Base-by-base conservation (phyloP, 2,888 invertebrate species). In the Allolobophora icterica region DNA sequence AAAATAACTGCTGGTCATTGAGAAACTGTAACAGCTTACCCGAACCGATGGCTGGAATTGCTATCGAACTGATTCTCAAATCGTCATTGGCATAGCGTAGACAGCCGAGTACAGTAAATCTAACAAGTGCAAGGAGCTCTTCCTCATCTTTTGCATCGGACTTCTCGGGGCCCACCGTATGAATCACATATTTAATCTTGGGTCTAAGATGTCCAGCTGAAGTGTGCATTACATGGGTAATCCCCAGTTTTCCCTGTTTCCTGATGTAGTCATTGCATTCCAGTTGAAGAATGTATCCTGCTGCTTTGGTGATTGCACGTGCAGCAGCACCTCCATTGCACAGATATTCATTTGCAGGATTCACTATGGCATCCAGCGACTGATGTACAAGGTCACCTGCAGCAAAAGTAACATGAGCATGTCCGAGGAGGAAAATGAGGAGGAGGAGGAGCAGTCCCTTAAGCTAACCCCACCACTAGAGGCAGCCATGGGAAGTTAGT, bases 321-420 rank as follows among this genome's bases (percentile, higher is more conserved):
- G 35, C 35, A 35, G 35, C 21, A 35, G 33, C 35, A 35, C 87
- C 38, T 21, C 35, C 35, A 38, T 87, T 4, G 19, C 24, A 6
- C n/a, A 87, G 87, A 38, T 87, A 6, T 6, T 38, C 34, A 38
- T 87, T 87, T 34, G 87, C 35, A 35, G 87, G 87, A 5, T 35
- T 87, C 87, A 87, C 87, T 35, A 87, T 87, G 34, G 87, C 87
- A 38, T 87, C 87, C 87, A 87, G n/a, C 5, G 34, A 38, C 87
- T 87, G 87, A 19, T 30, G 8, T 38, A 87, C 87, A 38, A 87
- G 35, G 34, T 87, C 38, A 35, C 87, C 87, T 87, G 19, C 2
- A 35, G 30, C 17, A 1, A 84, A 84, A 84, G 33, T 33, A 84
- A 84, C 3, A 3, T 24, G 24, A 52, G 24, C 52, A 52, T 24